Percentiles rank a stretch among this genome's conserved stretches.
Evolutionary conservation across 1,140 invertebrate species (phyloP).

Genomic region (Dendroctonus ponderosae): DNA sequence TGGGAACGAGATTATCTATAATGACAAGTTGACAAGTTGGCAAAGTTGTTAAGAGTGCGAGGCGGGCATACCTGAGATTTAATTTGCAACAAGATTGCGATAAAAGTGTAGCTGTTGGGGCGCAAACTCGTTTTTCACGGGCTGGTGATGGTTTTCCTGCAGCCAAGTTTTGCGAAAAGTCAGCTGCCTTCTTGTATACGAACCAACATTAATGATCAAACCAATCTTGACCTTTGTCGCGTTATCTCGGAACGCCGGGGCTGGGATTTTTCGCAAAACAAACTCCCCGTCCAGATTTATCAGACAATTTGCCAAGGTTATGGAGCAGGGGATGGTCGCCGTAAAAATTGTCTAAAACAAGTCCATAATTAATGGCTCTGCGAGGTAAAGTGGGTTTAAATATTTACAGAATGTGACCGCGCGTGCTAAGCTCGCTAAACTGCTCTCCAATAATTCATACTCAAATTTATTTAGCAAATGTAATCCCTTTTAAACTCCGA

Average conservation of each 20-base stretch:
- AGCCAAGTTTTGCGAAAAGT: too few relatives aligned
- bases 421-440: conserved; percentile 38
- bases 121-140: conserved; percentile 4
- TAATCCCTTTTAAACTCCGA: conserved; percentile 29
- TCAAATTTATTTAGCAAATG: conserved; percentile 41
- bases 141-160: too few relatives aligned
- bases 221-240: too few relatives aligned
- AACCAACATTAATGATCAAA: too few relatives aligned
- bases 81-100: conserved; percentile 19
- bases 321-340: conserved; percentile 5
- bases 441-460: conserved; percentile 40
- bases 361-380: conserved; percentile 34
- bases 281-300: conserved; percentile 15
- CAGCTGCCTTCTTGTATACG: too few relatives aligned
- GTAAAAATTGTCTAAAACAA: conserved; percentile 35
- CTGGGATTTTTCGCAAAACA: conserved; percentile 8
- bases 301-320: conserved; percentile 16
- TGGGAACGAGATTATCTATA: conserved; percentile 15
- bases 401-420: conserved; percentile 43
- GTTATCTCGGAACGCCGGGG: neutral
- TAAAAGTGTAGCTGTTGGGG: conserved; percentile 11
- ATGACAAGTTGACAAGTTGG: conserved; percentile 18
- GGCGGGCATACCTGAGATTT: conserved; percentile 21
- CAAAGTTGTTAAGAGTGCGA: conserved; percentile 20
- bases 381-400: conserved; percentile 39